phyloP scores from a whole-genome alignment of 2,113 vertebrate genomes.

The Arothron firmamentum region DNA sequence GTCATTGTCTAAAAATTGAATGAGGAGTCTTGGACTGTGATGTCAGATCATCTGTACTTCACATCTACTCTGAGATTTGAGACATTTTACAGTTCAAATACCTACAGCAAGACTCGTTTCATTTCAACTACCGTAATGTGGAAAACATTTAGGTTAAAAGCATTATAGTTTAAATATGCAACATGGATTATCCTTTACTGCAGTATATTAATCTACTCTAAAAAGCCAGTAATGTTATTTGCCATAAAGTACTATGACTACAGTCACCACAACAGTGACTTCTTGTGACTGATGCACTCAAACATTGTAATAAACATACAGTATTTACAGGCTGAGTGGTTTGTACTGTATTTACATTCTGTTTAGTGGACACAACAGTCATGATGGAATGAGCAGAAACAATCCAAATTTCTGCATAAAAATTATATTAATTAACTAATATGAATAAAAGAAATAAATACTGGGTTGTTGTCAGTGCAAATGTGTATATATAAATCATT shows the following conservation, averaged over 20 bases:
- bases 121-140: constrained; percentile 51
- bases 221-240: constrained; percentile 15
- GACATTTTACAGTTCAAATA: constrained; percentile 41
- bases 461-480: constrained; percentile 13
- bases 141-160: constrained; percentile 60
- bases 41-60: constrained; percentile 25
- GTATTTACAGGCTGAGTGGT: constrained; percentile 51
- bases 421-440: too few species aligned
- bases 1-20: too few species aligned
- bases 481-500: background rate
- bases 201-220: constrained; percentile 29
- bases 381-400: constrained; percentile 12
- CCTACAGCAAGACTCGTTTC: constrained; percentile 44
- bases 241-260: constrained; percentile 31
- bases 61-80: constrained; percentile 33
- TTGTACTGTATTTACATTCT: constrained; percentile 49
- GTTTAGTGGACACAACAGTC: constrained; percentile 22
- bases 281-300: constrained; percentile 21
- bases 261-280: constrained; percentile 21
- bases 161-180: constrained; percentile 48
- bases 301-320: constrained; percentile 41
- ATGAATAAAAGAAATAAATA: background rate
- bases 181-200: constrained; percentile 44
- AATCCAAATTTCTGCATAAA: background rate
- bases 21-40: constrained; percentile 26